Evolutionary conservation across 2,888 invertebrate genomes (phyloP).

Genomic region (Cotesia congregata): DNA sequence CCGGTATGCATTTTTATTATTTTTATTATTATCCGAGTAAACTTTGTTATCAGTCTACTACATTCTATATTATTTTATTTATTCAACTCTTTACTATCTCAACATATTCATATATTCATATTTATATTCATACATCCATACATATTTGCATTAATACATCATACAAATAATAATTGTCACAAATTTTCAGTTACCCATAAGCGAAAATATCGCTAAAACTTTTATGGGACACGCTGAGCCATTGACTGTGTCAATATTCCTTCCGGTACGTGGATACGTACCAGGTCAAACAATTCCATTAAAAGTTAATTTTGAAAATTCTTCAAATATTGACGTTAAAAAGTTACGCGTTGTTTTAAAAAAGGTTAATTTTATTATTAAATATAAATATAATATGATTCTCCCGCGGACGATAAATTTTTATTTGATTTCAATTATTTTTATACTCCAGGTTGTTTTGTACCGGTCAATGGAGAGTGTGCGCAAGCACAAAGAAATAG

Average conservation of each 20-base stretch:
- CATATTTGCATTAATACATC: neutral
- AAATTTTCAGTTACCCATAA: slow-evolving; percentile 57
- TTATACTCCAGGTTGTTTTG: slow-evolving; percentile 54
- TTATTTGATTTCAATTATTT: neutral
- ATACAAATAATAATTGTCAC: too few species aligned
- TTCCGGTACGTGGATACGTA: slow-evolving; percentile 66
- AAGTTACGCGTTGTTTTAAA: slow-evolving; percentile 61
- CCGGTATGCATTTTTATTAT: slow-evolving; percentile 54
- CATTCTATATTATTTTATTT: neutral
- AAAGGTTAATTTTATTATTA: slow-evolving; percentile 52
- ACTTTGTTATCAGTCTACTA: neutral
- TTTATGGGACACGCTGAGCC: slow-evolving; percentile 62
- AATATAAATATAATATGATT: neutral
- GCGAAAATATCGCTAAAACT: slow-evolving; percentile 55
- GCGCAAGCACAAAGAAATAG: slow-evolving; percentile 62
- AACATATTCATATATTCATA: too few species aligned
- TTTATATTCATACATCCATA: neutral
- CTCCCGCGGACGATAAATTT: neutral
- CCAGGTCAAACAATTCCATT: slow-evolving; percentile 66
- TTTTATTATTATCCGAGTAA: slow-evolving; percentile 2
- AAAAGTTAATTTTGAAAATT: slow-evolving; percentile 60
- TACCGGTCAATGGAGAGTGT: slow-evolving; percentile 60
- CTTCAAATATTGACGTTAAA: slow-evolving; percentile 56
- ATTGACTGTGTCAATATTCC: slow-evolving; percentile 55
- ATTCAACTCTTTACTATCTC: neutral